phyloP scores from a whole-genome alignment of 2,113 vertebrate genomes.

The Microtus pennsylvanicus region DNA sequence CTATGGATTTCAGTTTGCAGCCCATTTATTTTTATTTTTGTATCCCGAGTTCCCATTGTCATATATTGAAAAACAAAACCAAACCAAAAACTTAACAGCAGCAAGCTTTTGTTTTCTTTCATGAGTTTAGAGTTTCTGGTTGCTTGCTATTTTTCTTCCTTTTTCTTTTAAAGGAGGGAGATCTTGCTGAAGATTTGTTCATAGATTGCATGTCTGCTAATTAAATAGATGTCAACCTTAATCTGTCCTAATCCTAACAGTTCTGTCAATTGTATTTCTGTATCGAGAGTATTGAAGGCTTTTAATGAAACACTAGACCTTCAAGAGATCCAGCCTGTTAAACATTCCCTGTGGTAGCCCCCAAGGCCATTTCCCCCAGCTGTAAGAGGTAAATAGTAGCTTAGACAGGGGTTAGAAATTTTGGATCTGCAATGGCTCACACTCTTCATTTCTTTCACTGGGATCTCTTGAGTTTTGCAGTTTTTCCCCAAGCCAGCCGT shows the following conservation, averaged over 20 bases:
- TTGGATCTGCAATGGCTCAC: background rate
- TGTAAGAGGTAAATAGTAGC: background rate
- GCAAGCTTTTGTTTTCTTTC: background rate
- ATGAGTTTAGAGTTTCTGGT: slow-evolving; percentile 15
- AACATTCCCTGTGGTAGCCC: background rate
- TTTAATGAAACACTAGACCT: slow-evolving; percentile 9
- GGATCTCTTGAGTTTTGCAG: background rate
- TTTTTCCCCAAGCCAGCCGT: background rate
- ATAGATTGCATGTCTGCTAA: slow-evolving; percentile 54
- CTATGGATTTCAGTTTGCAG: background rate
- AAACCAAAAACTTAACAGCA: background rate
- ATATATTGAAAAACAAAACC: background rate
- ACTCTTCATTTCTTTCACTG: background rate
- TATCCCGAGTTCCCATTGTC: background rate
- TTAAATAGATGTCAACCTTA: slow-evolving; percentile 34
- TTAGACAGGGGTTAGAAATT: background rate
- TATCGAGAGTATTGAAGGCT: background rate
- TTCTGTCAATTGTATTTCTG: slow-evolving; percentile 32
- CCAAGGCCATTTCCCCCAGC: background rate
- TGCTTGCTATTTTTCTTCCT: slow-evolving; percentile 60
- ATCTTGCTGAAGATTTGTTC: slow-evolving; percentile 42
- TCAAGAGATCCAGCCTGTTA: background rate
- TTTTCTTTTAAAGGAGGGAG: slow-evolving; percentile 39
- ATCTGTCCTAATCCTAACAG: background rate
- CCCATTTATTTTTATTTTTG: slow-evolving; percentile 8